Base-by-base conservation (phyloP, 1,140 invertebrate species). In the Dendroctonus valens region DNA sequence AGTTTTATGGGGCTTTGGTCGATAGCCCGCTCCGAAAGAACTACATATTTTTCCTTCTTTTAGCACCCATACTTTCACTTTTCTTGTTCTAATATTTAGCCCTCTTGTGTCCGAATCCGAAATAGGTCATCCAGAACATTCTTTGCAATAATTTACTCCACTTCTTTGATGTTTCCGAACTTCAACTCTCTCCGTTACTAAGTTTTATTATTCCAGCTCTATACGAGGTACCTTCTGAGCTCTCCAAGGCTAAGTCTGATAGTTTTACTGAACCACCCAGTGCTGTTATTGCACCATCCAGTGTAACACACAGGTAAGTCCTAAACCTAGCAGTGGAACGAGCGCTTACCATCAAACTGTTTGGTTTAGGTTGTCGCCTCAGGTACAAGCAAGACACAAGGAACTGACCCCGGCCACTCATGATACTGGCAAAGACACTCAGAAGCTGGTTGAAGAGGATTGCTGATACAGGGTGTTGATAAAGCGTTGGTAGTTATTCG, bases 391-490 rank as follows among this genome's bases (percentile, higher is more conserved):
- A 40, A 83, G 87, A 66, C 86, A 90, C 67, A 82, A 87, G 71
- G 89, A 95, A 77, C 83, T 95, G 41, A 92, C 94, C 79, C 92
- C 93, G 2, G 85, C 87, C 58, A 82, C 86, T 7, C 83, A 87
- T 37, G 93, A 96, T 75, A 92, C 91, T n/a, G 93, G 92, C 75
- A 93, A 92, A 80, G 94, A 96, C 78, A 96, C 93, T 1, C 90
- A 92, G 77, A 88, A 91, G 76, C 84, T 97, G 63, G 93, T 96
- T 54, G 89, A 91, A 76, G 93, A 95, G 81, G 93, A 94, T 79
- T 78, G 76, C 76, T 79, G 76, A 78, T 79, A 77, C 67, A 12
- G 38, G 51, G 51, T 49, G 12, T 37, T 41, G 7, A 15, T 9
- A 2, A 55, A 54, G 41, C 26, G 26, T 26, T 26, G 26, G 26